These are phyloP conservation scores for Malurus leucopterus DNA, from an alignment of 2,797 vertebrate species.

Conservation along the genomic window DNA sequence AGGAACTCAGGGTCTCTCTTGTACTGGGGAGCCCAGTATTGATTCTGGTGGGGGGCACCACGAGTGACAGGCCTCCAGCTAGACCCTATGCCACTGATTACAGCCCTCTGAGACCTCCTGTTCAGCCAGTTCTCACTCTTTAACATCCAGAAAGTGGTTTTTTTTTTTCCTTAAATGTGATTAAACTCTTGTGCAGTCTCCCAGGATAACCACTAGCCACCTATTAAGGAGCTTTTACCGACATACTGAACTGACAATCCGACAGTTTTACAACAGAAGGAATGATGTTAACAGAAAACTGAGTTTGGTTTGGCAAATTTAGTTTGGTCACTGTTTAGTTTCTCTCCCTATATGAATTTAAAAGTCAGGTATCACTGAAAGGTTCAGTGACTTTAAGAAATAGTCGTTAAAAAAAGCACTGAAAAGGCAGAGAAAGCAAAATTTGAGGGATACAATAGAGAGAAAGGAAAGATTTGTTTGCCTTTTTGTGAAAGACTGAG, in stretches of 20 bases:
- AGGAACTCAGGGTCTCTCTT: neutral
- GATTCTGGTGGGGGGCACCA: neutral
- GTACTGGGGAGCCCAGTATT: neutral
- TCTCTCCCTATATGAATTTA: neutral
- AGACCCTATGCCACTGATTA: neutral
- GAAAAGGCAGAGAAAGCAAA: neutral
- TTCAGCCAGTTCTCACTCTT: neutral
- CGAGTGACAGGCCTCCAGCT: neutral
- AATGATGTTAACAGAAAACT: neutral
- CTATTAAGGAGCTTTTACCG: neutral
- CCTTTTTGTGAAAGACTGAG: neutral
- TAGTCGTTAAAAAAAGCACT: neutral
- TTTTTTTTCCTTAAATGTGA: neutral
- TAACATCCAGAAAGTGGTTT: neutral
- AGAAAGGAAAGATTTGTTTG: neutral
- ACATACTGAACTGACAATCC: neutral
- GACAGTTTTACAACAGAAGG: neutral
- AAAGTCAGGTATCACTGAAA: neutral
- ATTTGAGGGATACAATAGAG: neutral
- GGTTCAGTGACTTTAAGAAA: neutral
- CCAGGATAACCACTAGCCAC: neutral
- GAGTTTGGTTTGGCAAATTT: neutral
- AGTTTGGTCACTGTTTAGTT: neutral
- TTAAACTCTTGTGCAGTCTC: neutral
- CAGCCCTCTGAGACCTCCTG: fast-evolving